A percentile compares a stretch with the other conserved stretches of the same genome.
These are phyloP conservation scores for Orycteropus afer DNA, from an alignment of 2,113 vertebrate genomes.

Conservation along the genomic window DNA sequence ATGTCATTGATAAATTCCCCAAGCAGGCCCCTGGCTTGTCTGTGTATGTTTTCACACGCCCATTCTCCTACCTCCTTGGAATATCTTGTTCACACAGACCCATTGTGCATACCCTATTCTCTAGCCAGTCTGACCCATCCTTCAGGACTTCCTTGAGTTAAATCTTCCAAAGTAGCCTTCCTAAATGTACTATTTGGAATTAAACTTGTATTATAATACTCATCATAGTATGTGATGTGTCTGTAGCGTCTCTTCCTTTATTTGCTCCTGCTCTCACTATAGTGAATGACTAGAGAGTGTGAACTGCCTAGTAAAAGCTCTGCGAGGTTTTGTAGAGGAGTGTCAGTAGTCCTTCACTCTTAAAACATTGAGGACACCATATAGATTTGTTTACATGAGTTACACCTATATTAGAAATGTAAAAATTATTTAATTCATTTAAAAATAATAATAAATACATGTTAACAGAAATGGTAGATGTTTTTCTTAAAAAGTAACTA, in stretches of 20 bases:
- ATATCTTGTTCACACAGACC: not conserved
- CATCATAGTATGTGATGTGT: not conserved
- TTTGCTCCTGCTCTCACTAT: not conserved
- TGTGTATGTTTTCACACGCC: not conserved
- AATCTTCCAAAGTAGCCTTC: conserved; percentile 15
- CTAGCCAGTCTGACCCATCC: not conserved
- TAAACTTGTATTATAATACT: not conserved
- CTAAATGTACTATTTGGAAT: not conserved
- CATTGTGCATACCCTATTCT: not conserved
- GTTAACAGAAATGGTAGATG: not conserved
- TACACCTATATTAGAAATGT: not conserved
- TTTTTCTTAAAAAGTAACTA: conserved; percentile 4
- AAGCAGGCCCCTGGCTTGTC: not conserved
- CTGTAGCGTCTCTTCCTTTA: not conserved
- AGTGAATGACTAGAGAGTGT: not conserved
- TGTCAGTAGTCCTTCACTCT: not conserved
- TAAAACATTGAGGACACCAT: not conserved
- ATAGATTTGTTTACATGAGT: not conserved
- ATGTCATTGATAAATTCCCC: not conserved
- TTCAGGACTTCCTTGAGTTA: conserved; percentile 49
- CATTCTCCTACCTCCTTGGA: not conserved
- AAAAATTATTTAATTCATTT: not conserved
- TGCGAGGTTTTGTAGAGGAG: conserved; percentile 20
- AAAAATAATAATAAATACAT: not conserved
- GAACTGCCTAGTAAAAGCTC: not conserved